Evolutionary conservation across 2,797 vertebrate species (phyloP), one percentile per base, ranked within the genome.

Genomic region (Euthynnus affinis): DNA sequence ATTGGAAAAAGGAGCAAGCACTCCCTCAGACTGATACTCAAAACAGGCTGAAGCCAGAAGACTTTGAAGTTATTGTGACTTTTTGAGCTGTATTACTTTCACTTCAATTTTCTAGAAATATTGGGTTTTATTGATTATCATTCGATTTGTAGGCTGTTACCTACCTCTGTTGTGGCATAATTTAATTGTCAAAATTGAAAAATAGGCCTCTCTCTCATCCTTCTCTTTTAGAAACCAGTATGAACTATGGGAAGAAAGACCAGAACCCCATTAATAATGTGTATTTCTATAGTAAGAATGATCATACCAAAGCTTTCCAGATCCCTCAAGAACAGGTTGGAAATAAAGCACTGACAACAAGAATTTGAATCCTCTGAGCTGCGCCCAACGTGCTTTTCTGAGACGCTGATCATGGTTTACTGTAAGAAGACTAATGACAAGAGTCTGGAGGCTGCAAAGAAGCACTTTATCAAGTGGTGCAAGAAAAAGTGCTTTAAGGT

Each of bases 341-440:
- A 59, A 78, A 15, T 6, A 40, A 32, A 44, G 10, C 14, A 49
- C 2, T 67, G 20, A 55, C 25, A 37, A n/a, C 15, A n/a, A 27
- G 40, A 20, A 13, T 6, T 17, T 48, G 5, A 18, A 48, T 48
- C 37, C 44, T 48, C 44, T 22, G 91, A 89, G 64, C 61, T 98
- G 71, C 87, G 94, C 46, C 96, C 97, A 18, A 91, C 92, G 62
- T 87, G 0, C 12, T 98, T 98, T 88, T 91, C 88, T 3, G 96
- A 97, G 84, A 94, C 96, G 80, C 52, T 94, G 46, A 95, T 98
- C 76, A 93, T 95, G 0, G 95, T 96, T 18, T 97, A 96, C 80
- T 96, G 84, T 75, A 98, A 92, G 88, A 95, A 87, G 82, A 92
- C 78, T 0, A 93, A 97, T 27, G 53, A 85, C 1, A 0, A 2